Evolutionary conservation across 2,113 vertebrate species (phyloP).

Genomic region (Leptodactylus fuscus): DNA sequence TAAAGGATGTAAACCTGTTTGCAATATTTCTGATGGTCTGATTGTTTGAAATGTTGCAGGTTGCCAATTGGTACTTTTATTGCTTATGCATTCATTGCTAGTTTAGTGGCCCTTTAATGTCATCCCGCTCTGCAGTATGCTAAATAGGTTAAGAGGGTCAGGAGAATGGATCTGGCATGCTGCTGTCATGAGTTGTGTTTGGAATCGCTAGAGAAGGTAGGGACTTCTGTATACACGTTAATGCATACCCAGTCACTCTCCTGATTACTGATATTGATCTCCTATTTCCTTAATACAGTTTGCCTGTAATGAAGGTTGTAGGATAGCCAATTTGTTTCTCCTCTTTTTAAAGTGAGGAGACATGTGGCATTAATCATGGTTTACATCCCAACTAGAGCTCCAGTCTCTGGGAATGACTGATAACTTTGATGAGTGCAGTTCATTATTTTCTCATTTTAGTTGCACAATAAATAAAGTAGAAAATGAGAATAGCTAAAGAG

Average conservation of each 20-base stretch:
- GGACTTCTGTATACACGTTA: neutral
- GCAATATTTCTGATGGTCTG: too few relatives aligned
- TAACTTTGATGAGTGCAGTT: conserved; percentile 50
- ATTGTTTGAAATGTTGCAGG: too few relatives aligned
- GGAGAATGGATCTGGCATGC: neutral
- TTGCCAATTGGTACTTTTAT: too few relatives aligned
- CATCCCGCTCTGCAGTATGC: neutral
- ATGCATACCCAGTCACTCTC: conserved; percentile 40
- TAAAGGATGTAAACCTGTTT: too few relatives aligned
- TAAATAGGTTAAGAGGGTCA: neutral
- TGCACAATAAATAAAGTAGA: conserved; percentile 52
- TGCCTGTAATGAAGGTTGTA: conserved; percentile 52
- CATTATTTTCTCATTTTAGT: conserved; percentile 54
- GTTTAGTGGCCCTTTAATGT: neutral
- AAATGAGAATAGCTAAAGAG: conserved; percentile 39
- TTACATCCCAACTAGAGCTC: conserved; percentile 23
- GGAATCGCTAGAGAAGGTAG: neutral
- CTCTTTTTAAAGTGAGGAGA: conserved; percentile 32
- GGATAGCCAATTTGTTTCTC: conserved; percentile 41
- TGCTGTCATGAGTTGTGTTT: neutral
- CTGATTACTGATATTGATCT: conserved; percentile 56
- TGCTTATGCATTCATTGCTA: neutral
- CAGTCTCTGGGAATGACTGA: conserved; percentile 46
- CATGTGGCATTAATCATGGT: conserved; percentile 54
- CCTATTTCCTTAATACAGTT: conserved; percentile 49